phyloP scores from a whole-genome alignment of 2,797 vertebrate species.

The Lindbergichthys nudifrons region DNA sequence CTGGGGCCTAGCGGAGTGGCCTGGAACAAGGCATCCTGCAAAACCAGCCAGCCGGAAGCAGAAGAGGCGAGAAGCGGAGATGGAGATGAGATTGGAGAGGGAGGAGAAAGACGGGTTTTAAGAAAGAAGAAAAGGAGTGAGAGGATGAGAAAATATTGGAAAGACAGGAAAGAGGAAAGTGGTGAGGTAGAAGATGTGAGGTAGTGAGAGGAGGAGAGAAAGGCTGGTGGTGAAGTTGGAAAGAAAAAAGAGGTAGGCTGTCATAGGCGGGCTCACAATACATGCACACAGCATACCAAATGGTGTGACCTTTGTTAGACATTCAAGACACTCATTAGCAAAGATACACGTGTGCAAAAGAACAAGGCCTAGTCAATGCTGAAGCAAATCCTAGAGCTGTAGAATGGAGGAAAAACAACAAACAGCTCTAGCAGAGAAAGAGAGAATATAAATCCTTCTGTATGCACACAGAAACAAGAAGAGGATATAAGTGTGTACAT shows the following conservation, averaged over 20 bases:
- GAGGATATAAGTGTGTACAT: constrained; percentile 44
- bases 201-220: constrained; percentile 31
- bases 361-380: constrained; percentile 41
- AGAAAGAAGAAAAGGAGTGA: constrained; percentile 4
- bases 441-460: constrained; percentile 22
- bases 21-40: constrained; percentile 90
- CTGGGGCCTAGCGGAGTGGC: constrained; percentile 91
- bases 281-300: constrained; percentile 37
- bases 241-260: constrained; percentile 31
- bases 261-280: constrained; percentile 39
- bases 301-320: constrained; percentile 66
- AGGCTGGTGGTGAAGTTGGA: constrained; percentile 47
- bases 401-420: constrained; percentile 46
- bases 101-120: constrained; percentile 27
- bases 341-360: constrained; percentile 51
- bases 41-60: constrained; percentile 72
- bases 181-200: constrained; percentile 24
- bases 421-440: constrained; percentile 35
- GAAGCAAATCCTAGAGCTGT: constrained; percentile 29
- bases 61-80: constrained; percentile 43
- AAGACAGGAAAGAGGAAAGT: constrained; percentile 20
- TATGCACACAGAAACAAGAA: constrained; percentile 29
- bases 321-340: constrained; percentile 49
- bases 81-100: constrained; percentile 26
- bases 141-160: constrained; percentile 18